Base-by-base conservation (phyloP, 2,888 invertebrate genomes). In the Eristalinus sepulchralis region DNA sequence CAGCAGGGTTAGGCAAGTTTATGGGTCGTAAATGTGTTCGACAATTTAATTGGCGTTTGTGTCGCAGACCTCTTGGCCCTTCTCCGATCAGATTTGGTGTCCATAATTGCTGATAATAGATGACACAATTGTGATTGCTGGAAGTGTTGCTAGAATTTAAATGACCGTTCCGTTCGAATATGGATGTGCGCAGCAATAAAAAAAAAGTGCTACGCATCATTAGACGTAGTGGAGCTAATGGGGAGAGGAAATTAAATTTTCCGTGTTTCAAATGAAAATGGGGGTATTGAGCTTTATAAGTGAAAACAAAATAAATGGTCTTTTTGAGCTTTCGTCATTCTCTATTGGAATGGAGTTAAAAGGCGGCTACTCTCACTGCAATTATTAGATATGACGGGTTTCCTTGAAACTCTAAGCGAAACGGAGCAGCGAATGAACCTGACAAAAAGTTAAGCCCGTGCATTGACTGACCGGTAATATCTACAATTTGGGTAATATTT, bases 41-140 rank as follows among this genome's bases (percentile, higher is more conserved):
- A 57, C 57, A 57, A 57, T 60, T 47, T 47, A 22, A 67, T 60
- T 13, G 22, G 24, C 13, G 22, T 36, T 75, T 55, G 33, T 17
- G 10, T 9, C 34, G 27, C 24, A 39, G 31, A 31, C 39, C 72
- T 63, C 53, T 47, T 24, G 17, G 8, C 47, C 34, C 39, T 55
- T 27, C 27, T 27, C 27, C 36, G 17, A 9, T n/a, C 17, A 31
- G 27, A n/a, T 31, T 66, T 66, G 24, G 47, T 47, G 57, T 11
- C 39, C 60, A n/a, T 62, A 6, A 60, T 27, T 34, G 6, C n/a
- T 55, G 31, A 34, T 78, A 63, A 55, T 57, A 57, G 63, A 47
- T 78, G 78, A 78, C 78, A 78, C 78, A 78, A 78, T 78, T 78
- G 57, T 71, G 39, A 78, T 78, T 39, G 57, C 22, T 22, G 27